Conservation (phyloP, 2,113 vertebrate species). For the Triplophysa siluroides region DNA sequence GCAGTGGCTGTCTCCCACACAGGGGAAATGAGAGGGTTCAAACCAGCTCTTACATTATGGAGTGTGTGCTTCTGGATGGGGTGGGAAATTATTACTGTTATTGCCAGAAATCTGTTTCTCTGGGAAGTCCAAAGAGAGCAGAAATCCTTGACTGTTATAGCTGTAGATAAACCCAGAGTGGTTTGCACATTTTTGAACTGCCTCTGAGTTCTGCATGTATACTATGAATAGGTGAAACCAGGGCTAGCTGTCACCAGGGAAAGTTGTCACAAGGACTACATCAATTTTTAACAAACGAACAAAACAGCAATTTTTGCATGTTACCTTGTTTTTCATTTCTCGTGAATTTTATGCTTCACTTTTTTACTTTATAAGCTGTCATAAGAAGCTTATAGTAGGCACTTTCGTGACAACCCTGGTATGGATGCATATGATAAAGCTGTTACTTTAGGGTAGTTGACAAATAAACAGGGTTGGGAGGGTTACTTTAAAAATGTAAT, state of each 20-base stretch:
- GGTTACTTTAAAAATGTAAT: too few relatives aligned
- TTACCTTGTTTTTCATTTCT: too few relatives aligned
- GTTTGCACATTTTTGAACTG: neutral
- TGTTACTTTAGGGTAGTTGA: too few relatives aligned
- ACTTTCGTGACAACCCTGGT: neutral
- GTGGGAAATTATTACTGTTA: slow-evolving; percentile 46
- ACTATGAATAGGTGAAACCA: too few relatives aligned
- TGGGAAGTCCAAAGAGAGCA: neutral
- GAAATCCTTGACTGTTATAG: neutral
- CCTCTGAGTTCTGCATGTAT: neutral
- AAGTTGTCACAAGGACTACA: too few relatives aligned
- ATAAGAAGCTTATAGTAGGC: too few relatives aligned
- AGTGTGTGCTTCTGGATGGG: slow-evolving; percentile 22
- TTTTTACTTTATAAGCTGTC: too few relatives aligned
- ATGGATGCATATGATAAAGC: neutral
- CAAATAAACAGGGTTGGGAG: too few relatives aligned
- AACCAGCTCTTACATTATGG: slow-evolving; percentile 32
- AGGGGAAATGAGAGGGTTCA: slow-evolving; percentile 35
- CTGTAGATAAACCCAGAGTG: neutral
- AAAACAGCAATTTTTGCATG: too few relatives aligned
- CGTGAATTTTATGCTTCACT: too few relatives aligned
- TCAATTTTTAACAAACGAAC: too few relatives aligned
- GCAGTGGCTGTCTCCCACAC: slow-evolving; percentile 37
- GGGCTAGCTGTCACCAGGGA: too few relatives aligned
- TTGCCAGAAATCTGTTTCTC: slow-evolving; percentile 41